phyloP scores from a whole-genome alignment of 2,888 invertebrate genomes.

The Eledona agricola region DNA sequence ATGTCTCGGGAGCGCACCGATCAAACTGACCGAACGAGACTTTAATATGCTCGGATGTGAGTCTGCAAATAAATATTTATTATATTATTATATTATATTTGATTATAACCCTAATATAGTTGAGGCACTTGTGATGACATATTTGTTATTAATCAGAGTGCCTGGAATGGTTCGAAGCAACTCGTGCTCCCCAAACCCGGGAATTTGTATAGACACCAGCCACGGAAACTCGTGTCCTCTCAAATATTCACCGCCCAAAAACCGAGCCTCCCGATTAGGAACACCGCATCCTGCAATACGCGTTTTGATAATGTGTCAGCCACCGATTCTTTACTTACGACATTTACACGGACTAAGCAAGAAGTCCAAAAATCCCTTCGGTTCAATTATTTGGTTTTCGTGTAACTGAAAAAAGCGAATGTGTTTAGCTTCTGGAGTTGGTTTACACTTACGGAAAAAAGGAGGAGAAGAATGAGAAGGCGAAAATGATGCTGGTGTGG shows the following conservation, averaged over 20 bases:
- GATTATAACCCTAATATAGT: constrained; percentile 63
- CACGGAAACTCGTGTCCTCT: constrained; percentile 67
- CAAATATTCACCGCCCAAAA: constrained; percentile 64
- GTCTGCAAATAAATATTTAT: constrained; percentile 49
- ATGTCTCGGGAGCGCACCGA: constrained; percentile 64
- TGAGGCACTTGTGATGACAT: constrained; percentile 67
- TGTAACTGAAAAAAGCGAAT: constrained; percentile 2
- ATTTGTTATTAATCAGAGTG: constrained; percentile 67
- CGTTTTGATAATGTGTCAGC: too few relatives aligned
- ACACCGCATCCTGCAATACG: constrained; percentile 64
- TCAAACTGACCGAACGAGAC: constrained; percentile 67
- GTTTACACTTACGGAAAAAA: background rate
- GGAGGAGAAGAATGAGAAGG: background rate
- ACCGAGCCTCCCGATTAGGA: constrained; percentile 60
- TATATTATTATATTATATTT: constrained; percentile 8
- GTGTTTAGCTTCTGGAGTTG: too few relatives aligned
- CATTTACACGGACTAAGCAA: constrained; percentile 53
- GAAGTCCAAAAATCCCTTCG: constrained; percentile 48
- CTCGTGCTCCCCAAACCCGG: constrained; percentile 45
- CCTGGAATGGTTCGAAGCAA: constrained; percentile 58
- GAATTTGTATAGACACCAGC: constrained; percentile 65
- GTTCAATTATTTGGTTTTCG: background rate
- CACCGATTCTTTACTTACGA: too few relatives aligned
- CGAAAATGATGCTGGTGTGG: constrained; percentile 26
- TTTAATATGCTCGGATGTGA: constrained; percentile 63